Percentiles rank a stretch among this genome's conserved stretches.
These are phyloP conservation scores for Nesoenas mayeri DNA, from an alignment of 2,113 vertebrate genomes.

Conservation along the genomic window DNA sequence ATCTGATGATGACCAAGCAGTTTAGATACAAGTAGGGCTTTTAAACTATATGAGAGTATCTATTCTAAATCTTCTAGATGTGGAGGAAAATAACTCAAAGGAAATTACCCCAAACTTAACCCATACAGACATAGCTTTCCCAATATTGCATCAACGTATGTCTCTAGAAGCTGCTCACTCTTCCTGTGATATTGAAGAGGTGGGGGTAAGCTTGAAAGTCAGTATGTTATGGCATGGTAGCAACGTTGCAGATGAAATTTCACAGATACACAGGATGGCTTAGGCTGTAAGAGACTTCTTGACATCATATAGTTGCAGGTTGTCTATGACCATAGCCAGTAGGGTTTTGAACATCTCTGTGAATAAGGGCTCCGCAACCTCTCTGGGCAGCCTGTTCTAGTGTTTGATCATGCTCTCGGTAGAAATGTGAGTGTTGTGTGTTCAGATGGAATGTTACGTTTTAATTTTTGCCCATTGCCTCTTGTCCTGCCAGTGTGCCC, in stretches of 20 bases:
- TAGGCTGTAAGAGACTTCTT: neutral
- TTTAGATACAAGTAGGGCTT: neutral
- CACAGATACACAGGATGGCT: neutral
- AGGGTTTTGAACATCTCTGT: too few species aligned
- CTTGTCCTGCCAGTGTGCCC: neutral
- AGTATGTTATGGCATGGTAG: neutral
- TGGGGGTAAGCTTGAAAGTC: neutral
- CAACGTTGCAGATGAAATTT: neutral
- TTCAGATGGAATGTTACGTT: neutral
- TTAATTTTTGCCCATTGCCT: neutral
- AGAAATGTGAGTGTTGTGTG: neutral
- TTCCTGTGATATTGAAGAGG: neutral
- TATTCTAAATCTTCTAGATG: neutral
- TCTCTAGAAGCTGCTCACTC: neutral
- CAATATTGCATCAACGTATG: too few species aligned
- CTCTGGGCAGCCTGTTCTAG: too few species aligned
- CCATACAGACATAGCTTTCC: neutral
- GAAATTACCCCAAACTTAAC: neutral
- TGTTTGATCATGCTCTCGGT: too few species aligned
- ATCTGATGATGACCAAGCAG: too few species aligned
- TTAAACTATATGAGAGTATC: neutral
- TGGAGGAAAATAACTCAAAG: neutral
- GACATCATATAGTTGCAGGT: fast-evolving
- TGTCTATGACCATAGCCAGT: neutral
- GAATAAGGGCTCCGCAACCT: too few species aligned